A percentile compares a stretch with the other conserved stretches of the same genome.
These are phyloP conservation scores for Cephalopachus bancanus DNA, from an alignment of 2,797 vertebrate species.

Conservation along the genomic window DNA sequence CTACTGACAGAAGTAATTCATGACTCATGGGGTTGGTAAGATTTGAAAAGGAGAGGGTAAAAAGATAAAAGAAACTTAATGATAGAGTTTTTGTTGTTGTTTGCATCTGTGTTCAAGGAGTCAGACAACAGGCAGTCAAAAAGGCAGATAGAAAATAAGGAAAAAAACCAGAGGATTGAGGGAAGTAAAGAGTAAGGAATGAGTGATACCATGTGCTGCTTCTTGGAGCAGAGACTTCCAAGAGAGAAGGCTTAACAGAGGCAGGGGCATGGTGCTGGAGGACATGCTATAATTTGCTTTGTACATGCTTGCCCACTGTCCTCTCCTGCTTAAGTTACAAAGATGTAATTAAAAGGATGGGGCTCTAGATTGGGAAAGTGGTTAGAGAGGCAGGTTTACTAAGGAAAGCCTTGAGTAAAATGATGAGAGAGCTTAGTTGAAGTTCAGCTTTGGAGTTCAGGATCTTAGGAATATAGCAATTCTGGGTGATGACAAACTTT, in stretches of 20 bases:
- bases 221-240: background rate
- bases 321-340: background rate
- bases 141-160: background rate
- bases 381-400: background rate
- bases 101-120: background rate
- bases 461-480: background rate
- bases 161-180: background rate
- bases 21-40: background rate
- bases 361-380: background rate
- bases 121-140: background rate
- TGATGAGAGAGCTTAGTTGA: background rate
- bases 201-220: background rate
- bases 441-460: background rate
- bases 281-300: background rate
- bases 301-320: background rate
- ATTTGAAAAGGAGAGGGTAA: background rate
- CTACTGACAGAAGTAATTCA: slow-evolving; percentile 4
- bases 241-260: background rate
- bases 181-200: background rate
- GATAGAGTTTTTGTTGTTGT: background rate
- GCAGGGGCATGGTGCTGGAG: background rate
- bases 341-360: background rate
- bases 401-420: background rate
- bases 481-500: background rate
- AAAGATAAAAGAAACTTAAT: background rate